phyloP scores from a whole-genome alignment of 2,888 invertebrate genomes.

The Acrocera orbiculus region DNA sequence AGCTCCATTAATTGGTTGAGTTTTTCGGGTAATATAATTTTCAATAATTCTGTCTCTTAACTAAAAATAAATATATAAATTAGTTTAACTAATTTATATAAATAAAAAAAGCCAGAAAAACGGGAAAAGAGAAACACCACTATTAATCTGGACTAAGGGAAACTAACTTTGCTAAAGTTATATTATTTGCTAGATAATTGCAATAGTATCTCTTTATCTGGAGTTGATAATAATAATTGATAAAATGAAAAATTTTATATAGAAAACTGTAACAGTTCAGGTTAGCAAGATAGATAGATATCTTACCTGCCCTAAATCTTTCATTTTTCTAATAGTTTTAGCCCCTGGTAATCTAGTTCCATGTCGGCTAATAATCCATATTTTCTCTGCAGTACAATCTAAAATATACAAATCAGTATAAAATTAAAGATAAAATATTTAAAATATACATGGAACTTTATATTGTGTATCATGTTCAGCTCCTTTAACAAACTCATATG shows the following conservation, averaged over 20 bases:
- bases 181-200: no score
- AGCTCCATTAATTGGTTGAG: conserved; percentile 34
- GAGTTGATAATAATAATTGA: no score
- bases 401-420: conserved; percentile 6
- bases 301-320: conserved; percentile 26
- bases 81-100: no score
- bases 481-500: conserved; percentile 51
- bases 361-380: conserved; percentile 54
- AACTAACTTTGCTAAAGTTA: no score
- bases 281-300: no score
- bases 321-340: conserved; percentile 36
- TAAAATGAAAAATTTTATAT: no score
- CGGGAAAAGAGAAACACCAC: no score
- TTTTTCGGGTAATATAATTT: conserved; percentile 41
- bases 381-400: conserved; percentile 54
- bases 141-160: no score
- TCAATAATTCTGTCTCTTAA: conserved; percentile 39
- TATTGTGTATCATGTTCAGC: conserved; percentile 38
- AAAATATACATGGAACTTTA: conserved; percentile 49
- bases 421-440: background rate
- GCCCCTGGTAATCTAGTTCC: conserved; percentile 49
- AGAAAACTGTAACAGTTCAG: no score
- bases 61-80: no score
- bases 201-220: no score
- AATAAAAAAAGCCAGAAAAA: no score